phyloP scores from a whole-genome alignment of 1,140 invertebrate genomes.

The Anoplophora glabripennis region DNA sequence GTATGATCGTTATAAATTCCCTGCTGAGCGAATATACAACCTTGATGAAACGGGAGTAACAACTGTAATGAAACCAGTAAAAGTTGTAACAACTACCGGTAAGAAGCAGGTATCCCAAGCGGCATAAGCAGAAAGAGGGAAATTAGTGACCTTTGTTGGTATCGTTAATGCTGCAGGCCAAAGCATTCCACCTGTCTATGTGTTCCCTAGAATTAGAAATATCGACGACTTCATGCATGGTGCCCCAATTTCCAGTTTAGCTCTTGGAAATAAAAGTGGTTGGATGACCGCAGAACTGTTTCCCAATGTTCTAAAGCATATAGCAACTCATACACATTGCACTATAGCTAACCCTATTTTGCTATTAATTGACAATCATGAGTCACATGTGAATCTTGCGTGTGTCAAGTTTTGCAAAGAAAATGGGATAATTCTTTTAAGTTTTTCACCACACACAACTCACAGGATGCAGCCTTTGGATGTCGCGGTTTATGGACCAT shows the following conservation, averaged over 20 bases:
- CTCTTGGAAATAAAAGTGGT: conserved; percentile 11
- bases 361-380: conserved; percentile 47
- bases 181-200: conserved; percentile 20
- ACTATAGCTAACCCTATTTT: conserved; percentile 7
- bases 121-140: conserved; percentile 29
- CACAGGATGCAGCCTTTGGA: conserved; percentile 47
- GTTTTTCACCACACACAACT: conserved; percentile 44
- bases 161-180: conserved; percentile 24
- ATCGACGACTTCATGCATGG: conserved; percentile 10
- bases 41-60: conserved; percentile 26
- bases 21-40: too few relatives aligned
- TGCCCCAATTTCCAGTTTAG: conserved; percentile 20
- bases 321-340: conserved; percentile 18
- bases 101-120: conserved; percentile 26
- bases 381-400: conserved; percentile 37
- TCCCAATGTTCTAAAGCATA: conserved; percentile 42
- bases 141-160: conserved; percentile 20
- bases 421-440: conserved; percentile 43
- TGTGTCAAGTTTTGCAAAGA: conserved; percentile 38
- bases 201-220: conserved; percentile 21
- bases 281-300: conserved; percentile 47
- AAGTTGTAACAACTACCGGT: conserved; percentile 19
- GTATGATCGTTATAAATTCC: too few relatives aligned
- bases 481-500: conserved; percentile 42
- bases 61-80: conserved; percentile 23